phyloP scores from a whole-genome alignment of 2,888 invertebrate species.

The Odontocolon sp. region DNA sequence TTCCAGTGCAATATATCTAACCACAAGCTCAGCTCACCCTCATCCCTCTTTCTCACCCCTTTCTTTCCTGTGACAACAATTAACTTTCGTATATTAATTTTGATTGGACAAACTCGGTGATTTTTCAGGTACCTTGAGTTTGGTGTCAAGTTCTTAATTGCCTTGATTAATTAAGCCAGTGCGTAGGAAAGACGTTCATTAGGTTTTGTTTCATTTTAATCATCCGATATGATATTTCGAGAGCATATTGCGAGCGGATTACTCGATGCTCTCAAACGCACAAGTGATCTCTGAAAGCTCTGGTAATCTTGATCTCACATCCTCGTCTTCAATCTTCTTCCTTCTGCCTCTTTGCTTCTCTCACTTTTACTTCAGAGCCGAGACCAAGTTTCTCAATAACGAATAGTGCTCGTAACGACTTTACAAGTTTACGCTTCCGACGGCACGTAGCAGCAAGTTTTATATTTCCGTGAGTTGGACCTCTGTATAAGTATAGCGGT shows the following conservation, averaged over 20 bases:
- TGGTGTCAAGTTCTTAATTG: slow-evolving; percentile 8
- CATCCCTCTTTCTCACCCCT: background rate
- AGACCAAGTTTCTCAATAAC: slow-evolving; percentile 33
- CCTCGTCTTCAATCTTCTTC: too few species aligned
- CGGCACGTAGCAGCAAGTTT: slow-evolving; percentile 16
- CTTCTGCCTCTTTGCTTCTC: background rate
- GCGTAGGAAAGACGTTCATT: background rate
- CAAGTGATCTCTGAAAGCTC: too few species aligned
- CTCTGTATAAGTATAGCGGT: too few species aligned
- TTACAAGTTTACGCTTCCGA: slow-evolving; percentile 27
- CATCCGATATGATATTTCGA: slow-evolving; percentile 9
- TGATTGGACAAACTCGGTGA: slow-evolving; percentile 2
- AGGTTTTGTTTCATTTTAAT: slow-evolving; percentile 30
- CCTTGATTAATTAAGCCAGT: slow-evolving; percentile 20
- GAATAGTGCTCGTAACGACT: slow-evolving; percentile 21
- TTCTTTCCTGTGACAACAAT: slow-evolving; percentile 7
- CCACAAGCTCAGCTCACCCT: background rate
- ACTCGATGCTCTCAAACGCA: too few species aligned
- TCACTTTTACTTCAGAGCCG: background rate
- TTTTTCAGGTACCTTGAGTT: background rate
- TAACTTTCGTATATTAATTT: slow-evolving; percentile 26
- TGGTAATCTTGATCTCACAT: too few species aligned
- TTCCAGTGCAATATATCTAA: slow-evolving; percentile 12
- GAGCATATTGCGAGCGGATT: background rate
- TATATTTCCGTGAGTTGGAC: too few species aligned